These are phyloP conservation scores for Zhengitettix transpicula DNA, from an alignment of 2,888 invertebrate species.

Conservation along the genomic window DNA sequence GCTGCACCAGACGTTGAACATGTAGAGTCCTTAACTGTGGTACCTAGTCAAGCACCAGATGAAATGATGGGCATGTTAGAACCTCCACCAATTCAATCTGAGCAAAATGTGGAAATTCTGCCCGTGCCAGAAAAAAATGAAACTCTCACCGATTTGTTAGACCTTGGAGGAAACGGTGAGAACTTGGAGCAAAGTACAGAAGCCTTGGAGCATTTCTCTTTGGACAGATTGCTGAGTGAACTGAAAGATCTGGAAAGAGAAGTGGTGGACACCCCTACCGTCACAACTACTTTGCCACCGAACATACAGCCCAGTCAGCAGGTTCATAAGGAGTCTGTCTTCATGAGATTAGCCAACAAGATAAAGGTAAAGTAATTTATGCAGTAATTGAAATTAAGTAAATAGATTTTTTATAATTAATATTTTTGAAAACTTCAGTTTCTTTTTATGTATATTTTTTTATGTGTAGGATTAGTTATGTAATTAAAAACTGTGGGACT, in stretches of 20 bases:
- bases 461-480: too few relatives aligned
- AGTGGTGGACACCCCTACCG: slow-evolving; percentile 19
- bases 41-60: neutral
- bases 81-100: neutral
- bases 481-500: too few relatives aligned
- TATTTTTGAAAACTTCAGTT: too few relatives aligned
- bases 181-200: slow-evolving; percentile 4
- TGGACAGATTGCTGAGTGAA: slow-evolving; percentile 24
- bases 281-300: slow-evolving; percentile 17
- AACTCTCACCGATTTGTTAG: slow-evolving; percentile 5
- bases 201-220: slow-evolving; percentile 20
- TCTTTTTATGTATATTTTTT: too few relatives aligned
- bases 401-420: too few relatives aligned
- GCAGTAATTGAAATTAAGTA: neutral
- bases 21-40: slow-evolving; percentile 6
- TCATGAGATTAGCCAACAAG: slow-evolving; percentile 84
- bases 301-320: slow-evolving; percentile 12
- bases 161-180: slow-evolving; percentile 13
- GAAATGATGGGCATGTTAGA: neutral
- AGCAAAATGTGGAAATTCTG: neutral
- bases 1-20: slow-evolving; percentile 4
- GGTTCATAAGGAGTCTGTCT: slow-evolving; percentile 82
- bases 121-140: slow-evolving; percentile 14
- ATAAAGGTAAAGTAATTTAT: slow-evolving; percentile 51
- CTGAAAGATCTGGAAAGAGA: slow-evolving; percentile 24